Evolutionary conservation across 2,797 vertebrate genomes (phyloP), one percentile per base, ranked within the genome.

Genomic region (Sphaeramia orbicularis): DNA sequence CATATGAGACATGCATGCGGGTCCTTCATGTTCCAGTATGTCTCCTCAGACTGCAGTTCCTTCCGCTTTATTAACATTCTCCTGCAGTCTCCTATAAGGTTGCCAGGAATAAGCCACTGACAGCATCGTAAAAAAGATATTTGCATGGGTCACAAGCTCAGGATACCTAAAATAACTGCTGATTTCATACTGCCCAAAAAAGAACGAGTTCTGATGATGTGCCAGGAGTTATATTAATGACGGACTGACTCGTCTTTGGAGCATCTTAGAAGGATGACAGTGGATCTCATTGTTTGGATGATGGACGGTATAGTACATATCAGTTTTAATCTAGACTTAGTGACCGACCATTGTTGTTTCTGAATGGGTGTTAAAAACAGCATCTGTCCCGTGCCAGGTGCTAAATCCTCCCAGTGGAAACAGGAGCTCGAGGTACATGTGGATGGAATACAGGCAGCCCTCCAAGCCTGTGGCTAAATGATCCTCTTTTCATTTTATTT

Each of bases 381-480:
- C 0, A 32, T 1, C 41, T 0, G 15, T 35, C n/a, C n/a, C 1
- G 51, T 74, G 77, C 76, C 84, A 78, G 74, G 44, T 72, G 88
- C 68, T 83, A 80, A 85, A 86, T 80, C 85, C 76, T 67, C 66
- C 67, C 60, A 0, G 61, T 71, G 81, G 77, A 78, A 84, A 74
- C 70, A 77, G 50, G 58, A 74, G 76, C 74, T 74, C n/a, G 1
- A 52, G 72, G 74, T 77, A 40, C 67, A 60, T 49, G 67, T 18
- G 56, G 55, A 53, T 68, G 72, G 67, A 84, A 77, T 60, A 61
- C 21, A 54, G 67, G 76, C 76, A 30, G 1, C 6, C 1, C 18
- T 75, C 71, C 71, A 70, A 72, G 53, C 70, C 52, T 7, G 10
- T 0, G 38, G 66, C 60, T 0, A 72, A 71, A 74, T 6, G 51